A percentile compares a stretch with the other conserved stretches of the same genome.
Evolutionary conservation across 2,113 vertebrate genomes (phyloP).

Genomic region (Emydocephalus ijimae): DNA sequence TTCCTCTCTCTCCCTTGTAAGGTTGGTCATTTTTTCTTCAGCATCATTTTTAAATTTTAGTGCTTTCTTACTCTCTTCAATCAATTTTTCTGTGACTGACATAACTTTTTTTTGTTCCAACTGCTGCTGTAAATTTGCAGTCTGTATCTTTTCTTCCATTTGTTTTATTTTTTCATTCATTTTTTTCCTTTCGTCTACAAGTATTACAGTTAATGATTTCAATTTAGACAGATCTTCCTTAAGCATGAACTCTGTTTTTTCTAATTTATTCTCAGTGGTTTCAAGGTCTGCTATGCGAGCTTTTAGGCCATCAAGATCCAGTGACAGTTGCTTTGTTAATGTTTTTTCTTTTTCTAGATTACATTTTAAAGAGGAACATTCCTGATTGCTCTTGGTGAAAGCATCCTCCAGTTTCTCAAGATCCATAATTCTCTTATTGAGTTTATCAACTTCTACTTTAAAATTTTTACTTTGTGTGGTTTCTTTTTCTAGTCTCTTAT

Average conservation of each 20-base stretch:
- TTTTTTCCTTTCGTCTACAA: slow-evolving; percentile 91
- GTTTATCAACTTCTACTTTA: slow-evolving; percentile 88
- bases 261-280: slow-evolving; percentile 81
- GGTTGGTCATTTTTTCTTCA: slow-evolving; percentile 86
- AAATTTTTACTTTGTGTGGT: slow-evolving; percentile 81
- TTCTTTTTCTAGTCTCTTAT: slow-evolving; percentile 91
- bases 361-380: slow-evolving; percentile 86
- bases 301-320: slow-evolving; percentile 87
- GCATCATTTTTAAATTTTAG: slow-evolving; percentile 90
- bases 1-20: slow-evolving; percentile 89
- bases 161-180: slow-evolving; percentile 91
- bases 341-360: slow-evolving; percentile 90
- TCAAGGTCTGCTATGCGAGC: slow-evolving; percentile 86
- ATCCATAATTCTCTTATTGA: slow-evolving; percentile 90
- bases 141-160: slow-evolving; percentile 91
- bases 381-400: slow-evolving; percentile 91
- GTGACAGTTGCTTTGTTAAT: slow-evolving; percentile 83
- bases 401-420: slow-evolving; percentile 93
- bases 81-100: slow-evolving; percentile 89
- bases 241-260: slow-evolving; percentile 85
- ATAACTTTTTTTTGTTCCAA: slow-evolving; percentile 91
- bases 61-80: slow-evolving; percentile 93
- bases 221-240: slow-evolving; percentile 95
- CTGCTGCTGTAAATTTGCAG: slow-evolving; percentile 85
- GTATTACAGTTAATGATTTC: slow-evolving; percentile 94